phyloP scores from a whole-genome alignment of 2,888 invertebrate species.

The Nasonovia ribisnigri region DNA sequence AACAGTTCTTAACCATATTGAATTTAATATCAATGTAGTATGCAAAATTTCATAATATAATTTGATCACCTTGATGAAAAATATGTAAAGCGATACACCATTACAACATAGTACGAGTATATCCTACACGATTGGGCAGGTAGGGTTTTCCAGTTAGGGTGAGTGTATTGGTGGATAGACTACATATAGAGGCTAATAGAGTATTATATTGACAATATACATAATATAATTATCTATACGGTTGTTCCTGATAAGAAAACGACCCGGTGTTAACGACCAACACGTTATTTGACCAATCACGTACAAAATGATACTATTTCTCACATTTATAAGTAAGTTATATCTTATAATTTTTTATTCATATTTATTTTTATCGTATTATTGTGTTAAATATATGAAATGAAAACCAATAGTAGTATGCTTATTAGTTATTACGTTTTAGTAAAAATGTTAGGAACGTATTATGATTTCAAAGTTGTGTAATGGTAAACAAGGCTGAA shows the following conservation, averaged over 20 bases:
- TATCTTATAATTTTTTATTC: too few relatives aligned
- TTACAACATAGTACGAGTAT: neutral
- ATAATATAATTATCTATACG: neutral
- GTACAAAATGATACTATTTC: neutral
- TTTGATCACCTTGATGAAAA: neutral
- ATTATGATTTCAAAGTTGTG: neutral
- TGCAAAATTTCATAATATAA: neutral
- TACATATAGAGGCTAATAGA: neutral
- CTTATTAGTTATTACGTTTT: neutral
- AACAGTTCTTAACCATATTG: neutral
- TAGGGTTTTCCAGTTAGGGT: neutral
- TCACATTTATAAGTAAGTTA: neutral
- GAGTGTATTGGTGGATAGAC: neutral
- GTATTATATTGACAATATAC: too few relatives aligned
- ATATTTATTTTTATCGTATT: too few relatives aligned
- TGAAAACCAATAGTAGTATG: too few relatives aligned
- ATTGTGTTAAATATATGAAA: neutral
- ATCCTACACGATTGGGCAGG: neutral
- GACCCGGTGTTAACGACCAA: too few relatives aligned
- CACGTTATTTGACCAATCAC: neutral
- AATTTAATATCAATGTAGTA: neutral
- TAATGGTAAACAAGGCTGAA: neutral
- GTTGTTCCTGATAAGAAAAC: neutral
- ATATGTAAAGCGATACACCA: neutral
- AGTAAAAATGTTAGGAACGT: too few relatives aligned